phyloP scores from a whole-genome alignment of 2,797 vertebrate species.

The Syndactyla subalaris region DNA sequence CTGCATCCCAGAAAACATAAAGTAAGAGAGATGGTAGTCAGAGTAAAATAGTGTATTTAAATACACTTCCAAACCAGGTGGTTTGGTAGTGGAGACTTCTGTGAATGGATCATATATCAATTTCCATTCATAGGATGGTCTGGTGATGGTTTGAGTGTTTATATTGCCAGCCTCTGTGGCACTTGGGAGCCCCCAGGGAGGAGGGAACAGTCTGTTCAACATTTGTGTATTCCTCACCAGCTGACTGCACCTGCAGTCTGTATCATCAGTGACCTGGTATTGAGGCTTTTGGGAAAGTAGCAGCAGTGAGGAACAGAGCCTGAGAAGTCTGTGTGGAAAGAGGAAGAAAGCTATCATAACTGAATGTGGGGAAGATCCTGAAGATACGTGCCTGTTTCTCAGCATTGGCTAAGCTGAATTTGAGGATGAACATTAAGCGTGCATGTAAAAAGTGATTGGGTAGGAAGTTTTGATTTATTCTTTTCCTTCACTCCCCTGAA shows the following conservation, averaged over 20 bases:
- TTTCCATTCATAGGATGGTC: not conserved
- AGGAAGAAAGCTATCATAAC: not conserved
- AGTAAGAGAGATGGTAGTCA: not conserved
- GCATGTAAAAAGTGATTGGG: not conserved
- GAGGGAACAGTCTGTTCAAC: not conserved
- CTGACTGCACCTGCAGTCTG: not conserved
- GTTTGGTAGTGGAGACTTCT: not conserved
- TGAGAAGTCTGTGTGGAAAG: not conserved
- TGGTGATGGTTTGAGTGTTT: not conserved
- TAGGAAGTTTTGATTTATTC: not conserved
- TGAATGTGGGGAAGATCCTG: not conserved
- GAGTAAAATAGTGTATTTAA: not conserved
- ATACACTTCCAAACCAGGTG: not conserved
- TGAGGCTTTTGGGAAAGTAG: not conserved
- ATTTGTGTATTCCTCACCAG: not conserved
- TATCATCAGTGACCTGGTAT: accelerated
- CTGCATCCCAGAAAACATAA: not conserved
- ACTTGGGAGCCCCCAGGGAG: not conserved
- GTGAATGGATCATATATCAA: not conserved
- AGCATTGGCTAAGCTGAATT: not conserved
- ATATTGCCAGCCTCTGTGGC: not conserved
- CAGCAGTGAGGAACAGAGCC: not conserved
- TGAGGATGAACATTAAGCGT: not conserved
- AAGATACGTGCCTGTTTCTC: not conserved
- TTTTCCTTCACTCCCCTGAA: not conserved